Base-by-base conservation (phyloP, 2,888 invertebrate species). In the Acanthosepion esculentum region DNA sequence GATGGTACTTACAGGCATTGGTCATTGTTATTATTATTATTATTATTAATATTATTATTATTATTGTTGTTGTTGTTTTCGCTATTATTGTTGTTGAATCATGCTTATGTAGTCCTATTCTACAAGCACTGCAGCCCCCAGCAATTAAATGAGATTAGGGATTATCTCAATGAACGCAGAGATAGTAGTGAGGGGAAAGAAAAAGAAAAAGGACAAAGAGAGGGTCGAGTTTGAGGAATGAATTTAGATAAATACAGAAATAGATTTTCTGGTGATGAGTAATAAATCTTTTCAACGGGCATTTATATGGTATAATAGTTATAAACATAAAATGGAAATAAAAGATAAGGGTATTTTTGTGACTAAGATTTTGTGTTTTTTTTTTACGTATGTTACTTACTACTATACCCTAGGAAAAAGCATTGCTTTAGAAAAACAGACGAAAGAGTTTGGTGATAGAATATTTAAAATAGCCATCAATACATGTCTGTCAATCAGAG, bases 211-310 rank as follows among this genome's bases (percentile, higher is more conserved):
- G 12, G n/a, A 78, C 78, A 78, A n/a, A 15, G n/a, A 78, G n/a
- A 33, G n/a, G n/a, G 78, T n/a, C 33, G 78, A n/a, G n/a, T n/a
- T 10, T 78, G n/a, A 78, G 15, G 15, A n/a, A 78, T 78, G 78
- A 78, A 78, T 78, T n/a, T 29, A 78, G n/a, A 78, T 78, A 78
- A 78, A n/a, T 18, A 78, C 33, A 78, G 78, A 78, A 78, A 15
- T 78, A 78, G 78, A n/a, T 78, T 78, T 78, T 78, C n/a, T 78
- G 12, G 78, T 78, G 78, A 78, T 78, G 78, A 78, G 78, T 78
- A 78, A 78, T 78, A 78, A 78, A n/a, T 15, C 12, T 78, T 12
- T 78, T 15, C n/a, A n/a, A n/a, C 15, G 18, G 78, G 33, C n/a
- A 33, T 78, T n/a, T 78, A 59, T 33, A 78, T 78, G n/a, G 20